Base-by-base conservation (phyloP, 1,140 invertebrate species). In the Nomia melanderi region DNA sequence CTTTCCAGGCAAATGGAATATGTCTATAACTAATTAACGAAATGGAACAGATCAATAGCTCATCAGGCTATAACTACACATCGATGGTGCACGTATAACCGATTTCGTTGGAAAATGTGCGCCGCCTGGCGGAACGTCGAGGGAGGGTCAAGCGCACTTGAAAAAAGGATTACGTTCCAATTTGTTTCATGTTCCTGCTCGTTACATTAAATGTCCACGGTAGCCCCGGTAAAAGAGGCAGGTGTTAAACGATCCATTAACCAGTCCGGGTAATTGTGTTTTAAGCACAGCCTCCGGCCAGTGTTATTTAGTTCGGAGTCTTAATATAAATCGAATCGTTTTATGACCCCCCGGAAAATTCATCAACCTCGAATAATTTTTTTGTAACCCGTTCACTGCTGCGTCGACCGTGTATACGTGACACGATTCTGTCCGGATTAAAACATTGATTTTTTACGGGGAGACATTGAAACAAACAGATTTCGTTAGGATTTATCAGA, bases 191-290 rank as follows among this genome's bases (percentile, higher is more conserved):
- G 64, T 59, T 59, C 53, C 73, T 17, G 53, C 17, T 47, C 73
- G 64, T 75, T 75, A 69, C 73, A 39, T 69, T 59, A 67, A 67
- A 67, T 36, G 64, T 44, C 39, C 39, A 20, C 36, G 17, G 44
- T 39, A 31, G 31, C 41, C 33, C 53, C 6, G 63, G 53, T 69
- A 69, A 59, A 59, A 20, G 65, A 59, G 64, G 53, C 73, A 69
- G 66, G 73, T 67, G 73, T 75, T 75, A 57, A 75, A 75, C 73
- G 73, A 75, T 75, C 73, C 73, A 75, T 75, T 75, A 69, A 75
- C 73, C 27, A 36, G 64, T 36, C 64, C 39, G 31, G 54, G 73
- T 75, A 75, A 75, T 75, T 75, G 64, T 69, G 73, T 59, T 75
- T 75, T 75, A 75, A 75, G 73, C 65, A 69, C 73, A 27, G 14